These are phyloP conservation scores for Phorcus lineatus DNA, from an alignment of 2,888 invertebrate species.

Conservation along the genomic window DNA sequence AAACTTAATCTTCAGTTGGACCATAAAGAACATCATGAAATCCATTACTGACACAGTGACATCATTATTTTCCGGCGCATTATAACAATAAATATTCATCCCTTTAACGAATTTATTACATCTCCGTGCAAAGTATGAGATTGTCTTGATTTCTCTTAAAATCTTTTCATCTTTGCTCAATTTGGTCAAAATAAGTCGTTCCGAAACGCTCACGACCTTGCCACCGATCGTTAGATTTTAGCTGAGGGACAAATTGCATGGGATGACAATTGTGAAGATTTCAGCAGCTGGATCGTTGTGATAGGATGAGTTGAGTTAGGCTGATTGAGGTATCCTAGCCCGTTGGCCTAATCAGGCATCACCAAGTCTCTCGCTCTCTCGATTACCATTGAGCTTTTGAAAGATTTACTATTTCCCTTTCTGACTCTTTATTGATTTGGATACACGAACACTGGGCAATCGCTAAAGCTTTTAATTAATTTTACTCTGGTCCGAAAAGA, in stretches of 20 bases:
- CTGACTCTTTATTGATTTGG: conserved; percentile 28
- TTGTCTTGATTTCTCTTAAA: not conserved
- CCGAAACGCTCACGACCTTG: not conserved
- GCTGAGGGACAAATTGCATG: conserved; percentile 15
- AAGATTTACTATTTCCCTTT: conserved; percentile 30
- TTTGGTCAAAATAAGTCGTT: not conserved
- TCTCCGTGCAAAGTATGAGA: not conserved
- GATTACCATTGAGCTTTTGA: conserved; percentile 28
- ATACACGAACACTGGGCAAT: conserved; percentile 22
- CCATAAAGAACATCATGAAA: not conserved
- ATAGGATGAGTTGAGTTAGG: not conserved
- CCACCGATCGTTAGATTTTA: not conserved
- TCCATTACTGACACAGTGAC: not conserved
- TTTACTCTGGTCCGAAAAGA: conserved; percentile 27
- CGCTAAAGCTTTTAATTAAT: conserved; percentile 33
- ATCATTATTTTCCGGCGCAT: not conserved
- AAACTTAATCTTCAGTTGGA: not conserved
- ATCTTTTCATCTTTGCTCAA: conserved; percentile 9
- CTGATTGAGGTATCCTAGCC: conserved; percentile 24
- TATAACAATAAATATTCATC: conserved; percentile 11
- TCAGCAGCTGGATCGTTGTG: not conserved
- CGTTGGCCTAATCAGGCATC: conserved; percentile 28
- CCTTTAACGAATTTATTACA: not conserved
- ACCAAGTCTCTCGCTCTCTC: conserved; percentile 12
- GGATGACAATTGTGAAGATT: conserved; percentile 5